phyloP scores from a whole-genome alignment of 37 sponge, comb jelly and placozoan genomes.

The Aplysina aerophoba region DNA sequence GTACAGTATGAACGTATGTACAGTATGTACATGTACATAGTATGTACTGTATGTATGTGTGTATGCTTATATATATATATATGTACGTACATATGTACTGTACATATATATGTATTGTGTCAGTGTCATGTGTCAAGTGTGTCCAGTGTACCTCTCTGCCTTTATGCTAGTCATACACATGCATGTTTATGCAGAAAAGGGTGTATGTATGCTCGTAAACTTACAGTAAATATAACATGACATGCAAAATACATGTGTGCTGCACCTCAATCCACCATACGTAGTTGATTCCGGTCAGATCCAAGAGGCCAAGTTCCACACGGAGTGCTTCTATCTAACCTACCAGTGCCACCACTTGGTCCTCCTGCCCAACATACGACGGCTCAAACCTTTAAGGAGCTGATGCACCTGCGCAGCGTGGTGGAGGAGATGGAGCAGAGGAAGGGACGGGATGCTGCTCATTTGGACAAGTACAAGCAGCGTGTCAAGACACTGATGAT shows the following conservation, averaged over 20 bases:
- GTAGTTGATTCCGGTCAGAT: neutral
- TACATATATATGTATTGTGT: too few relatives aligned
- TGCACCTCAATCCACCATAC: neutral
- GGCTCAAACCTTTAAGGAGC: conserved; percentile 50
- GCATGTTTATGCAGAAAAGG: neutral
- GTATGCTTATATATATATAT: neutral
- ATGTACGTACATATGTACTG: neutral
- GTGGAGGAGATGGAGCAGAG: conserved; percentile 16
- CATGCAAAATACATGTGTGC: too few relatives aligned
- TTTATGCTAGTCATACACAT: neutral
- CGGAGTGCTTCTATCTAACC: conserved; percentile 95
- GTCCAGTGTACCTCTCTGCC: neutral
- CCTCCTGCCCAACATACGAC: conserved; percentile 60
- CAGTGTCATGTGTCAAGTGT: neutral
- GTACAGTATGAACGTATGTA: too few relatives aligned
- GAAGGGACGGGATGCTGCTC: neutral
- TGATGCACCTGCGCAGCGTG: conserved; percentile 41
- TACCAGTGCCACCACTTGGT: conserved; percentile 76
- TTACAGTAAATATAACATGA: too few relatives aligned
- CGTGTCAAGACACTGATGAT: neutral
- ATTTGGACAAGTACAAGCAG: conserved; percentile 5
- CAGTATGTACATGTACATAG: neutral
- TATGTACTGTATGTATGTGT: neutral
- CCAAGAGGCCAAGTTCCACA: conserved; percentile 82
- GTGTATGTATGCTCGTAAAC: too few relatives aligned